Evolutionary conservation across 2,888 invertebrate species (phyloP), one percentile per base, ranked within the genome.

Genomic region (Nemoura dubitans): DNA sequence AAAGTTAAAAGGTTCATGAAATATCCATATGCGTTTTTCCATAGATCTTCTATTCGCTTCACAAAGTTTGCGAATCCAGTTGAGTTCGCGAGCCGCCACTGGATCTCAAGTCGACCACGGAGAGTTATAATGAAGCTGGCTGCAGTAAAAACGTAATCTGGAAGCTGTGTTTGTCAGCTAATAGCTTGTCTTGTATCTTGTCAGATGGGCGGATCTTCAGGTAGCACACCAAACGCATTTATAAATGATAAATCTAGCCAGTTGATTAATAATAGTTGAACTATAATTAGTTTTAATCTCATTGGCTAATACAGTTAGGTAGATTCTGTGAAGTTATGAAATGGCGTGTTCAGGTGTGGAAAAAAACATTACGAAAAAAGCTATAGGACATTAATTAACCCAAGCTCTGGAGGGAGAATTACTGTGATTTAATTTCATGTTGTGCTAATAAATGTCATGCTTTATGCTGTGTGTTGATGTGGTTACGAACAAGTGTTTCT

Each of bases 131-230:
- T 81, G 29, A 81, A 81, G 28, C 81, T 14, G n/a, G n/a, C n/a
- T n/a, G 30, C 27, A 29, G 30, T 78, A 81, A 30, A 29, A 81
- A 81, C 81, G 81, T 81, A 81, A 81, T 30, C 81, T 30, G 30
- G 81, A 14, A 81, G 81, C 81, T 81, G 30, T 59, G 78, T 25
- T 80, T 81, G 81, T 81, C 26, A 81, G 30, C 81, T 81, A 81
- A 81, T 81, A 81, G 28, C 29, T 30, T 81, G 30, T 26, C 29
- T 81, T 30, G 81, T 81, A 30, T 30, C 81, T 81, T 81, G 81
- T 81, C 81, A 81, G 28, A 78, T 28, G 81, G 81, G 81, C 81
- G 81, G 26, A 30, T 21, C 81, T n/a, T 28, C 81, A 81, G 30
- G 81, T 81, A 81, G 81, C 81, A 78, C 78, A 59, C 59, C 3